Conservation (phyloP, 2,113 vertebrate species). For the Gymnocephalus cernua region DNA sequence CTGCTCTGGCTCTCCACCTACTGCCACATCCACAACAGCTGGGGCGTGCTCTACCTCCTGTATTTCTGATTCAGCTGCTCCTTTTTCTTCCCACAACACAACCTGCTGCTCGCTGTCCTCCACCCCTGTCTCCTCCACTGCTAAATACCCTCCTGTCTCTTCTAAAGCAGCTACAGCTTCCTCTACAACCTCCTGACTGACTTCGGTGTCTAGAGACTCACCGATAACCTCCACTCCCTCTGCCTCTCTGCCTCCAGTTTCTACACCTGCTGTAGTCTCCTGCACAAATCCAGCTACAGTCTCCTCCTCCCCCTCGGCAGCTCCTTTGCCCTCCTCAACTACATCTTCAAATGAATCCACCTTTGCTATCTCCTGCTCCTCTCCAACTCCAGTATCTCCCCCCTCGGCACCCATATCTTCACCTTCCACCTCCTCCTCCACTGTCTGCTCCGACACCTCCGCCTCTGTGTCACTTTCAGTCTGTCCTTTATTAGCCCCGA, state of each 20-base stretch:
- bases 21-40: constrained; percentile 27
- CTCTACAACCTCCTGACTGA: constrained; percentile 32
- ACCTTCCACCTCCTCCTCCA: constrained; percentile 5
- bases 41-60: constrained; percentile 34
- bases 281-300: constrained; percentile 14
- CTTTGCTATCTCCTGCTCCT: constrained; percentile 33
- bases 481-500: background rate
- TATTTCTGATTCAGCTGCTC: constrained; percentile 27
- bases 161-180: constrained; percentile 18
- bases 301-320: constrained; percentile 13
- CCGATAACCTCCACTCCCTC: constrained; percentile 21
- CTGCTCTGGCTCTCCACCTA: constrained; percentile 29
- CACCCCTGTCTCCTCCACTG: background rate
- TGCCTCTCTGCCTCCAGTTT: constrained; percentile 30
- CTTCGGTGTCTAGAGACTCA: constrained; percentile 35
- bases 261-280: constrained; percentile 25
- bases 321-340: constrained; percentile 21
- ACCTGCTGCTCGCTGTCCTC: constrained; percentile 24
- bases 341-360: constrained; percentile 25
- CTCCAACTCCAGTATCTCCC: constrained; percentile 17
- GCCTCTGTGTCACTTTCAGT: constrained; percentile 26
- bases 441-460: constrained; percentile 29
- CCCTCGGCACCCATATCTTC: constrained; percentile 11
- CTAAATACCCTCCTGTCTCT: constrained; percentile 23
- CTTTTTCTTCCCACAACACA: constrained; percentile 29